Base-by-base conservation (phyloP, 2,888 invertebrate species). In the Pheosia gnoma region DNA sequence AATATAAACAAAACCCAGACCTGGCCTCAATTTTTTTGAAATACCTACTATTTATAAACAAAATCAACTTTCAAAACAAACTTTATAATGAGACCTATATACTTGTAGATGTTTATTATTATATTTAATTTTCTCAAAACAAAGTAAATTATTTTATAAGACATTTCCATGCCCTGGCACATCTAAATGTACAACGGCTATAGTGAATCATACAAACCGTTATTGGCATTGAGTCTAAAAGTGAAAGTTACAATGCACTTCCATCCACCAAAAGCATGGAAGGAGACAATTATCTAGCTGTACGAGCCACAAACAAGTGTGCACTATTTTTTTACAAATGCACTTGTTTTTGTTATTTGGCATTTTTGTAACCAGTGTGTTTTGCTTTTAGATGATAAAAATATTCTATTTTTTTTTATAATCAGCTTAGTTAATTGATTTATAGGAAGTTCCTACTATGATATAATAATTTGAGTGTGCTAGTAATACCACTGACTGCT, bases 191-290 rank as follows among this genome's bases (percentile, higher is more conserved):
- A 72, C 65, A 74, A 69, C 71, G 67, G 63, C 66, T 74, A 72
- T 80, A 83, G 85, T 92, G 92, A 92, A 84, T 92, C 91, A 91
- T 84, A 82, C 82, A 68, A 73, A 83, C 88, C 80, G 84, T 90
- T 90, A 91, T 84, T 89, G 90, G 90, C 90, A 91, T 90, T 90
- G 89, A 90, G 86, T 87, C 81, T 86, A 90, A 89, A 92, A 93
- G 93, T 93, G 93, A 93, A 93, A 93, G 93, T 92, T 74, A 79
- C 79, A 81, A 82, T 88, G 85, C 87, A 86, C 84, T 83, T 78
- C 80, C 79, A 78, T 79, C 81, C 79, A 80, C 82, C 80, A 78
- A 87, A 86, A 87, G 84, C 84, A 87, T 84, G 80, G 81, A 84
- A 75, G 80, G 69, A 77, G 75, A 82, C 81, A 81, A 85, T 83